Evolutionary conservation across 23 tunicate genomes (phyloP).

Genomic region (Phallusia fumigata): DNA sequence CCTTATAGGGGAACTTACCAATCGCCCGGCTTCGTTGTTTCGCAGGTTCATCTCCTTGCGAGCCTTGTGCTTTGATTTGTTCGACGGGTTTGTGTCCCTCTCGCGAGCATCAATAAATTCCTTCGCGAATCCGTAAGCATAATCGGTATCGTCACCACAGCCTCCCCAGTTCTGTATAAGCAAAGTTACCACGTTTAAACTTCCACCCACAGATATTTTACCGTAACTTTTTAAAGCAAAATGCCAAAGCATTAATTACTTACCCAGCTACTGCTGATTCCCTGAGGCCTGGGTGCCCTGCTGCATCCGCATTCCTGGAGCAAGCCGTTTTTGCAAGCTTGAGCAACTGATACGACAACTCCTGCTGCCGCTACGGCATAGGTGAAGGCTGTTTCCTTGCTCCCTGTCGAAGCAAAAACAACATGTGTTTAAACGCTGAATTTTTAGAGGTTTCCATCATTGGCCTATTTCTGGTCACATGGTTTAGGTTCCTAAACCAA

Average conservation of each 20-base stretch:
- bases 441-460: no score
- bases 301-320: constrained; percentile 82
- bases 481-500: not conserved
- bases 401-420: constrained; percentile 49
- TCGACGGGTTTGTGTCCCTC: constrained; percentile 67
- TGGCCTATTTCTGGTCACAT: no score
- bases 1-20: constrained; percentile 50
- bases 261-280: constrained; percentile 76
- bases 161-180: constrained; percentile 88
- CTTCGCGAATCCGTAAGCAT: constrained; percentile 92
- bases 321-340: constrained; percentile 80
- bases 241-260: constrained; percentile 7
- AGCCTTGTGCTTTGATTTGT: constrained; percentile 44
- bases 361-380: constrained; percentile 99
- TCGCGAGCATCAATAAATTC: constrained; percentile 92
- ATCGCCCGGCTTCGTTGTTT: constrained; percentile 97
- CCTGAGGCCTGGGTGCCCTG: constrained; percentile 56
- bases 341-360: constrained; percentile 89
- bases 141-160: constrained; percentile 92
- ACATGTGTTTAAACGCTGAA: no score
- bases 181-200: no score
- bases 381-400: constrained; percentile 92
- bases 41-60: constrained; percentile 93
- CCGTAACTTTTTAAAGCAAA: no score
- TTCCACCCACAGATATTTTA: no score